Base-by-base conservation (phyloP, 2,888 invertebrate genomes). In the Adineta ricciae region DNA sequence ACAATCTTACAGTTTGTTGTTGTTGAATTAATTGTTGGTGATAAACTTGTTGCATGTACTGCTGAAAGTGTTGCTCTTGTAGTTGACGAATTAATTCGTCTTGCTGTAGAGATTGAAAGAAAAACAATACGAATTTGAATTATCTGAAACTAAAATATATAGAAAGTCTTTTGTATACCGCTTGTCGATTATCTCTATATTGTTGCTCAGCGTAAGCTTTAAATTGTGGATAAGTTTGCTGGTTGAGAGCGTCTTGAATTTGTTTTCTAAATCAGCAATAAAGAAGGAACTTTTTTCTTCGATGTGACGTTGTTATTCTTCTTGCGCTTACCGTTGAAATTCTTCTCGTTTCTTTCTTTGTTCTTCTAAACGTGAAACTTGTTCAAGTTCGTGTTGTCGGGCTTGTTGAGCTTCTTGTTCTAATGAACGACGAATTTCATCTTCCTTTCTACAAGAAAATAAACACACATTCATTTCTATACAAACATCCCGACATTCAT, bases 51-150 rank as follows among this genome's bases (percentile, higher is more conserved):
- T 97, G 95, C 93, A 99, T 96, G 90, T 99, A 99, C 89, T 98
- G 97, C 89, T 97, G 96, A 90, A 97, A 99, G 91, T 99, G 99
- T 89, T 99, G 97, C 88, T 97, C 97, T 91, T 99, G 99, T 83
- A 99, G 92, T 89, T 98, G 97, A 85, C 94, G 93, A 86, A 99
- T 95, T 46, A 99, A 92, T 73, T 95, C 93, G 0, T 95, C 96
- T 92, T 99, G 99, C 92, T 97, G 46, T 8, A 46, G 5, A 5
- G 46, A 46, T 46, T 46, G 11, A 46, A 46, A 46, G 46, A 46
- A 94, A 83, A 85, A 16, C 24, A 16, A 85, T 32, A 2, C 11
- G 46, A n/a, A 52, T 52, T 32, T 7, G 32, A 46, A 14, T 38
- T 2, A 46, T 38, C 8, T 4, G 19, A 19, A 24, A 46, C 56